Conservation (phyloP, 2,113 vertebrate genomes). For the Clarias batrachus region DNA sequence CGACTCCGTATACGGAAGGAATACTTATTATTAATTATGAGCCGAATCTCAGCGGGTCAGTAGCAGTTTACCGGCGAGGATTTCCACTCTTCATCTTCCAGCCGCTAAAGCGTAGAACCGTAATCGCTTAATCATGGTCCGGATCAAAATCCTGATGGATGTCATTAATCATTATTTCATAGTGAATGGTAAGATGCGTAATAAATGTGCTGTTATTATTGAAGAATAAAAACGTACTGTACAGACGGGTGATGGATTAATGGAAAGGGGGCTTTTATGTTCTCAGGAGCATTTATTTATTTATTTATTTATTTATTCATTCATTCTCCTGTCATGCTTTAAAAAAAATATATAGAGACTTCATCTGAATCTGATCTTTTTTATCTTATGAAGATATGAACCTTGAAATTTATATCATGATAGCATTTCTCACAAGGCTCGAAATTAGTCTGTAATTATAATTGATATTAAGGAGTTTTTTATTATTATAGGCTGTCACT, state of each 20-base stretch:
- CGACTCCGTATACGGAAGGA: too few relatives aligned
- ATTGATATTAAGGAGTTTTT: not conserved
- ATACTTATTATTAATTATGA: too few relatives aligned
- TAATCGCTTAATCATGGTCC: not conserved
- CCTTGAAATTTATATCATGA: not conserved
- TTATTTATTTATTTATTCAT: not conserved
- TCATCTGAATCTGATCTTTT: not conserved
- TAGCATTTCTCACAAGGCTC: not conserved
- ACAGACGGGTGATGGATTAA: not conserved
- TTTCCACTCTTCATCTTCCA: not conserved
- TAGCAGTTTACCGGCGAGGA: not conserved
- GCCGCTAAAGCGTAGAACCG: not conserved
- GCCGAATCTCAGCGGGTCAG: not conserved
- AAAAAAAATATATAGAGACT: not conserved
- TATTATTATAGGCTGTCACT: too few relatives aligned
- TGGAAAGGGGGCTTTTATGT: not conserved
- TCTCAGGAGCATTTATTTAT: not conserved
- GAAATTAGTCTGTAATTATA: not conserved
- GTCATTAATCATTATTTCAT: not conserved
- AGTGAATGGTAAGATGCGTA: not conserved
- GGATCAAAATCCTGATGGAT: not conserved
- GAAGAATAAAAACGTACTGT: not conserved
- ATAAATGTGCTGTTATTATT: not conserved
- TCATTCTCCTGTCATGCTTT: too few relatives aligned
- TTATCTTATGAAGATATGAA: not conserved